phyloP scores from a whole-genome alignment of 2,113 vertebrate species.

The Serinus canaria region DNA sequence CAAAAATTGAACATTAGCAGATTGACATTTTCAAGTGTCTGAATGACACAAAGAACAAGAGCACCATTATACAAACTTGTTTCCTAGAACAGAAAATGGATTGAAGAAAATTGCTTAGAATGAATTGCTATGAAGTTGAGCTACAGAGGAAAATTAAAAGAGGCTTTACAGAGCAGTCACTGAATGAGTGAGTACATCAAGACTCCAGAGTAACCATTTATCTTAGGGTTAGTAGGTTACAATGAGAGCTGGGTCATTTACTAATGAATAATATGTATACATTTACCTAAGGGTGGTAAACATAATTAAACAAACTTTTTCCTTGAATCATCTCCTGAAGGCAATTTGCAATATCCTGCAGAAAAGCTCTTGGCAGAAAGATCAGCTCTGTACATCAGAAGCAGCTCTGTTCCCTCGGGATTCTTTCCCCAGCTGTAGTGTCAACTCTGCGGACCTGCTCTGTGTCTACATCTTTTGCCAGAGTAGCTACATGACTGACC shows the following conservation, averaged over 20 bases:
- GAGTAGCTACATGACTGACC: background rate
- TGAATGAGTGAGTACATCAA: background rate
- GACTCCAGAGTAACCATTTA: background rate
- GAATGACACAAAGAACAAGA: conserved; percentile 29
- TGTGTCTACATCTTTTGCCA: background rate
- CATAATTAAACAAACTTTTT: background rate
- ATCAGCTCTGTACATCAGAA: background rate
- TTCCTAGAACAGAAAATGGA: conserved; percentile 11
- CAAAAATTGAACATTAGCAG: conserved; percentile 2
- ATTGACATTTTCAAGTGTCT: conserved; percentile 21
- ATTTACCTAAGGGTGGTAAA: background rate
- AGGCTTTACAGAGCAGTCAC: background rate
- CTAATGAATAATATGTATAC: background rate
- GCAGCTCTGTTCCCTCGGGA: fast-evolving
- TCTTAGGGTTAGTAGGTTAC: background rate
- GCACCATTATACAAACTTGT: conserved; percentile 1
- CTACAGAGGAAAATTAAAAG: conserved; percentile 17
- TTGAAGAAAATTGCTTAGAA: conserved; percentile 26
- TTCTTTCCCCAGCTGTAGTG: background rate
- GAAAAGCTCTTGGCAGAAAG: background rate
- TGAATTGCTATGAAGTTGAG: conserved; percentile 1
- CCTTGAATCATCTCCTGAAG: background rate
- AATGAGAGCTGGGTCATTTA: background rate
- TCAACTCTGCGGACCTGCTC: background rate
- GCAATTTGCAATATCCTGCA: background rate